Conservation (phyloP, 2,113 vertebrate genomes). For the Stercorarius parasiticus region DNA sequence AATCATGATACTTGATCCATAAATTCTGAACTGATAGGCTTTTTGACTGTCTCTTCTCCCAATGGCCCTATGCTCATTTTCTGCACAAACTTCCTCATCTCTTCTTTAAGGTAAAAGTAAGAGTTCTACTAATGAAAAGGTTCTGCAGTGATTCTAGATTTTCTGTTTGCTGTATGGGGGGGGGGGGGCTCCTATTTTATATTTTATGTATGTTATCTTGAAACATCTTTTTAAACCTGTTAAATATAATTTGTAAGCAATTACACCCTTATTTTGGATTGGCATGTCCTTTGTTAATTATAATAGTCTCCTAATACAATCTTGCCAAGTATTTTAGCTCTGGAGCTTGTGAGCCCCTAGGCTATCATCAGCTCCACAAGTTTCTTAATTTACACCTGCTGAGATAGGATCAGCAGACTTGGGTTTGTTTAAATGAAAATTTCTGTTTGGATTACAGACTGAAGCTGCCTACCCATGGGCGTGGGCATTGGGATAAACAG, state of each 20-base stretch:
- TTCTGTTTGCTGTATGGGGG: neutral
- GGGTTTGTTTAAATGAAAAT: conserved; percentile 64
- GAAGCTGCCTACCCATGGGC: neutral
- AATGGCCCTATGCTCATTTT: neutral
- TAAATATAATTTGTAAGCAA: conserved; percentile 29
- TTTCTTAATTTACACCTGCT: conserved; percentile 72
- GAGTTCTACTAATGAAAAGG: neutral
- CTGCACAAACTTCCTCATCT: neutral
- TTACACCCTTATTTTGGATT: conserved; percentile 53
- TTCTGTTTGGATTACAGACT: conserved; percentile 45
- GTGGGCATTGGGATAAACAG: conserved; percentile 1
- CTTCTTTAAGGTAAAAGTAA: neutral
- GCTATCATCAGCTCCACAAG: conserved; percentile 38
- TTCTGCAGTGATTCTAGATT: neutral
- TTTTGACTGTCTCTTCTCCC: neutral
- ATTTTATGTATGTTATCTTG: neutral
- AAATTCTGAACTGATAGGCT: neutral
- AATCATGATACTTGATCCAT: neutral
- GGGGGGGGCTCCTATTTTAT: neutral
- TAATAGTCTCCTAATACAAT: conserved; percentile 53
- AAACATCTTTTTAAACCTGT: neutral
- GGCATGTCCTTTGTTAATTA: conserved; percentile 71
- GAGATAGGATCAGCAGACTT: conserved; percentile 63
- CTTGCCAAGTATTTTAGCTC: conserved; percentile 65
- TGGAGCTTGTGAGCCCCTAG: conserved; percentile 55